phyloP scores from a whole-genome alignment of 2,797 vertebrate genomes.

The Aythya fuligula region DNA sequence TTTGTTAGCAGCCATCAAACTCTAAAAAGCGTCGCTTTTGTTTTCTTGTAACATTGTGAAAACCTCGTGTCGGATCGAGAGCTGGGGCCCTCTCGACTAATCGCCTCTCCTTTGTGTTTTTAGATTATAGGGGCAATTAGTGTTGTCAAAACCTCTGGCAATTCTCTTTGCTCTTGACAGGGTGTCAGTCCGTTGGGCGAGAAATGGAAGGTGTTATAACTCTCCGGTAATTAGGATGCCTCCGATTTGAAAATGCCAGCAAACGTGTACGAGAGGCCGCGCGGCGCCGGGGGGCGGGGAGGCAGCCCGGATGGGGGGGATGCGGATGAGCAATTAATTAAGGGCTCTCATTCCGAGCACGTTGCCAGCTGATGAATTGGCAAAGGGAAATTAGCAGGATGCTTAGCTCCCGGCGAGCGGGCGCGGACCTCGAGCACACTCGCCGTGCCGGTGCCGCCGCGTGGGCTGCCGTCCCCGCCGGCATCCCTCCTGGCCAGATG shows the following conservation, averaged over 20 bases:
- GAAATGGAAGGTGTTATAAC: slow-evolving; percentile 94
- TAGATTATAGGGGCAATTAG: slow-evolving; percentile 99
- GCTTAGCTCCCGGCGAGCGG: slow-evolving; percentile 15
- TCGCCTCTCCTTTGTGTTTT: slow-evolving; percentile 90
- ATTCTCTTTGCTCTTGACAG: slow-evolving; percentile 86
- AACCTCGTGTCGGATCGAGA: slow-evolving; percentile 80
- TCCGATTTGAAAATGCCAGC: slow-evolving; percentile 91
- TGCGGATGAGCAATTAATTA: slow-evolving; percentile 92
- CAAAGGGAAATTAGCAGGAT: slow-evolving; percentile 55
- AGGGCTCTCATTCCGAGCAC: slow-evolving; percentile 87
- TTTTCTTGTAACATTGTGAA: slow-evolving; percentile 80
- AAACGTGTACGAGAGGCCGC: slow-evolving; percentile 77
- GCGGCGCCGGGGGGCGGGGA: slow-evolving; percentile 46
- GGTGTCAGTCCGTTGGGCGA: slow-evolving; percentile 83
- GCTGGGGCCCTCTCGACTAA: slow-evolving; percentile 84
- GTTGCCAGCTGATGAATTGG: slow-evolving; percentile 66
- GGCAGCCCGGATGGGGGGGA: slow-evolving; percentile 56
- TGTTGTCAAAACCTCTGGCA: slow-evolving; percentile 92
- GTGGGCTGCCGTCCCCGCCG: not conserved
- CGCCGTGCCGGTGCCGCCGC: not conserved
- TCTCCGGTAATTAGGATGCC: slow-evolving; percentile 92
- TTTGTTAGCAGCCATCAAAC: slow-evolving; percentile 93
- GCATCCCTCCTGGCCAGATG: slow-evolving; percentile 23
- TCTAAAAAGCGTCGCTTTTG: slow-evolving; percentile 87
- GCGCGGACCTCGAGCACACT: not conserved